phyloP scores from a whole-genome alignment of 2,888 invertebrate species.

The Stenichneumon culpator region DNA sequence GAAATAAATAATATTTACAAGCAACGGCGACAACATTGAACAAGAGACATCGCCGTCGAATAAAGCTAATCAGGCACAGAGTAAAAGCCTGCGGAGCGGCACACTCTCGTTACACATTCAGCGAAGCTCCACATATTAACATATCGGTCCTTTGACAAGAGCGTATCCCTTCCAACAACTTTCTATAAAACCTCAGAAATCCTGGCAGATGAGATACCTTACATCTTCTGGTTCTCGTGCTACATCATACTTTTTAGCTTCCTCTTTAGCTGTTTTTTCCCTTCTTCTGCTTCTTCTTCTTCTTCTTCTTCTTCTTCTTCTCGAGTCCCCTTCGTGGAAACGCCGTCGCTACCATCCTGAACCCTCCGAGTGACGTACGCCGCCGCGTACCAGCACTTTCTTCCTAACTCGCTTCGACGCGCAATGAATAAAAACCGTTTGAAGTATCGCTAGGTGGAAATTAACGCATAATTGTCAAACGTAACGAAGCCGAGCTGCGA shows the following conservation, averaged over 20 bases:
- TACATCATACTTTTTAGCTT: slow-evolving; percentile 52
- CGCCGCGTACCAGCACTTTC: slow-evolving; percentile 67
- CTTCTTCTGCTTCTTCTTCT: slow-evolving; percentile 27
- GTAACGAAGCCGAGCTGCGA: slow-evolving; percentile 80
- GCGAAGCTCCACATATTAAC: slow-evolving; percentile 82
- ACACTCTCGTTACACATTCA: slow-evolving; percentile 83
- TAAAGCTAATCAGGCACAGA: slow-evolving; percentile 77
- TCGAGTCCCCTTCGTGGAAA: slow-evolving; percentile 28
- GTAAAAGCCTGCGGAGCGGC: slow-evolving; percentile 66
- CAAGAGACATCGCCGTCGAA: slow-evolving; percentile 18
- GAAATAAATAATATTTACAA: slow-evolving; percentile 1
- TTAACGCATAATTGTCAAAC: slow-evolving; percentile 86
- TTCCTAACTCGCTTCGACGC: slow-evolving; percentile 80
- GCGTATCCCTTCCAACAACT: slow-evolving; percentile 61
- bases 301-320: slow-evolving; percentile 37
- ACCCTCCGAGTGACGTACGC: slow-evolving; percentile 46
- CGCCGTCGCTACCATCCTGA: slow-evolving; percentile 64
- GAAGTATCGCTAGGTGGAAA: slow-evolving; percentile 85
- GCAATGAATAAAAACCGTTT: slow-evolving; percentile 85
- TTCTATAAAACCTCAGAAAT: slow-evolving; percentile 79
- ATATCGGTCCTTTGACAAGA: slow-evolving; percentile 83
- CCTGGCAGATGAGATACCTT: slow-evolving; percentile 63
- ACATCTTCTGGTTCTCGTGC: slow-evolving; percentile 36
- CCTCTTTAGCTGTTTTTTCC: slow-evolving; percentile 23
- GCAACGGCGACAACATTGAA: background rate